These are phyloP conservation scores for Pollicipes pollicipes DNA, from an alignment of 1,140 invertebrate species.

Conservation along the genomic window DNA sequence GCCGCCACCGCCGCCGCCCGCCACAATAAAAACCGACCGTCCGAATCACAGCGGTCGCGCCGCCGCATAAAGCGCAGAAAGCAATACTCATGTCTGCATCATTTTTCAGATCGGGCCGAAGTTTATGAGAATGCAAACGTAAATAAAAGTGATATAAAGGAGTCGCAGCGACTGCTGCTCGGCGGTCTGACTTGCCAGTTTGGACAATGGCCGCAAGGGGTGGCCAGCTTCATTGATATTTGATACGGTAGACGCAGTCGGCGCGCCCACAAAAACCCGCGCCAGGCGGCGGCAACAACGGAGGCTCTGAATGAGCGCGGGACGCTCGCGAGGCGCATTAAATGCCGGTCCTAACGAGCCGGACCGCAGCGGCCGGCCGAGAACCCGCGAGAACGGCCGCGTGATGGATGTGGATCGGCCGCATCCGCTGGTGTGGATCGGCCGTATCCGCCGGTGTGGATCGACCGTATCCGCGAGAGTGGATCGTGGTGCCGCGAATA, in stretches of 20 bases:
- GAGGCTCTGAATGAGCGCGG: not conserved
- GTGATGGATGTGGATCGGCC: no score
- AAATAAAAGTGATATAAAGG: slow-evolving; percentile 2
- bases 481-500: no score
- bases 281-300: not conserved
- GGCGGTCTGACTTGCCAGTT: not conserved
- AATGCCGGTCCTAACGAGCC: not conserved
- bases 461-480: no score
- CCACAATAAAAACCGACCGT: not conserved
- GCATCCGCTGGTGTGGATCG: no score
- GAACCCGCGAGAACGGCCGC: no score
- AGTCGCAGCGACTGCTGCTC: not conserved
- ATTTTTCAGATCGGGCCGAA: not conserved
- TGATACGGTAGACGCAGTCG: not conserved
- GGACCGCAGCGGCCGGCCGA: no score
- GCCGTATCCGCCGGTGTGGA: no score
- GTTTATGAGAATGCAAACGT: slow-evolving; percentile 2
- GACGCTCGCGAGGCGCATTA: not conserved
- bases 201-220: not conserved
- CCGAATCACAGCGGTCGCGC: not conserved
- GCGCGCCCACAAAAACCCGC: not conserved
- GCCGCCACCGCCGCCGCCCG: no score
- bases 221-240: not conserved
- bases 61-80: not conserved
- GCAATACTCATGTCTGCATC: not conserved